phyloP scores from a whole-genome alignment of 2,797 vertebrate species.

The Vultur gryphus region DNA sequence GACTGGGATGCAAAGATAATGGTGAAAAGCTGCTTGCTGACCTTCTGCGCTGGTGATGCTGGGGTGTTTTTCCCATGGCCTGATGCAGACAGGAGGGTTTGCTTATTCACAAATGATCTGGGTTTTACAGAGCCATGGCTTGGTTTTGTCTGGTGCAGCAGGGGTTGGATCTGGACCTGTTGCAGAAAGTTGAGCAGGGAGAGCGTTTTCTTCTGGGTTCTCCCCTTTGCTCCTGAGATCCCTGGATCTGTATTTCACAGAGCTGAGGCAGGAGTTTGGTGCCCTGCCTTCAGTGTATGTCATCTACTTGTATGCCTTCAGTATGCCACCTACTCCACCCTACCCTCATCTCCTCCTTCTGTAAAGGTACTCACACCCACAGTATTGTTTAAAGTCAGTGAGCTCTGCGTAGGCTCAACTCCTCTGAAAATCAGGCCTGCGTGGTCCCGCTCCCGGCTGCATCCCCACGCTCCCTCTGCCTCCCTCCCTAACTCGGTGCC shows the following conservation, averaged over 20 bases:
- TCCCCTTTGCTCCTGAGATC: neutral
- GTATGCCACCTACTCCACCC: neutral
- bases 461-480: neutral
- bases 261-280: neutral
- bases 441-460: neutral
- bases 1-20: neutral
- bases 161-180: neutral
- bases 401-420: neutral
- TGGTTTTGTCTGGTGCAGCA: neutral
- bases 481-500: neutral
- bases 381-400: neutral
- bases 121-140: neutral
- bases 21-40: neutral
- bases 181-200: neutral
- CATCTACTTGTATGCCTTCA: neutral
- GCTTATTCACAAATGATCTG: neutral
- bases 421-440: neutral
- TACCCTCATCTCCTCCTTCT: neutral
- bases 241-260: neutral
- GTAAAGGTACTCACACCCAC: neutral
- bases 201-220: neutral
- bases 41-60: neutral
- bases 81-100: neutral
- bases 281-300: neutral
- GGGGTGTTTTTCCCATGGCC: neutral